Percentiles rank a stretch among this genome's conserved stretches.
These are phyloP conservation scores for Pissodes strobi DNA, from an alignment of 1,140 invertebrate species.

Conservation along the genomic window DNA sequence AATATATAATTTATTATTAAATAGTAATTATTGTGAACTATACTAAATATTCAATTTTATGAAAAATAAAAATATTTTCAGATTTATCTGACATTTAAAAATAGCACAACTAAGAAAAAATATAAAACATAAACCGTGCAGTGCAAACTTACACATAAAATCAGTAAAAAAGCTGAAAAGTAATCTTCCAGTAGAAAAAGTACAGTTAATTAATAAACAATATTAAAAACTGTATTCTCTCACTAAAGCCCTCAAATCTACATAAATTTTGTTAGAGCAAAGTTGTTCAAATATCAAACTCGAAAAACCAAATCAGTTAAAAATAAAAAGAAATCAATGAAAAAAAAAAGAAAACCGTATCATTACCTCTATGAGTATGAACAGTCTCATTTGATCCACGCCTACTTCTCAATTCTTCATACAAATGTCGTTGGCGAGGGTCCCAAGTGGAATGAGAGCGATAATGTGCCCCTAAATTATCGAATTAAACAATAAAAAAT, in stretches of 20 bases:
- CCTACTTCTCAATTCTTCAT: constrained; percentile 76
- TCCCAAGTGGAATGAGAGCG: constrained; percentile 82
- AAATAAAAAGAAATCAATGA: constrained; percentile 34
- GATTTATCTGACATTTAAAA: too few species aligned
- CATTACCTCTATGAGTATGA: constrained; percentile 62
- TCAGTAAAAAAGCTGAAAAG: too few species aligned
- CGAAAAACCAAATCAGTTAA: background rate
- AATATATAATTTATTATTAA: too few species aligned
- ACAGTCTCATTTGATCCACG: constrained; percentile 65
- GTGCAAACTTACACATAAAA: background rate
- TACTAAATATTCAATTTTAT: too few species aligned
- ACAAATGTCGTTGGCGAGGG: constrained; percentile 77
- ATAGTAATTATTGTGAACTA: too few species aligned
- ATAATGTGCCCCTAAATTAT: constrained; percentile 55
- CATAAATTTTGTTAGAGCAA: background rate
- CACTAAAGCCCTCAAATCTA: background rate
- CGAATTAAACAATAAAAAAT: constrained; percentile 41
- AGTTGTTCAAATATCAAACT: constrained; percentile 1
- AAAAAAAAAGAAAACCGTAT: constrained; percentile 24
- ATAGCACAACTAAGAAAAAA: background rate
- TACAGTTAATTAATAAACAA: background rate
- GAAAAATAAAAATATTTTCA: too few species aligned
- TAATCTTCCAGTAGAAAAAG: background rate
- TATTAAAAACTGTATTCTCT: background rate
- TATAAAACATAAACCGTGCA: constrained; percentile 7